These are phyloP conservation scores for Pegea sp. DNA, from an alignment of 23 tunicate species.

Conservation along the genomic window DNA sequence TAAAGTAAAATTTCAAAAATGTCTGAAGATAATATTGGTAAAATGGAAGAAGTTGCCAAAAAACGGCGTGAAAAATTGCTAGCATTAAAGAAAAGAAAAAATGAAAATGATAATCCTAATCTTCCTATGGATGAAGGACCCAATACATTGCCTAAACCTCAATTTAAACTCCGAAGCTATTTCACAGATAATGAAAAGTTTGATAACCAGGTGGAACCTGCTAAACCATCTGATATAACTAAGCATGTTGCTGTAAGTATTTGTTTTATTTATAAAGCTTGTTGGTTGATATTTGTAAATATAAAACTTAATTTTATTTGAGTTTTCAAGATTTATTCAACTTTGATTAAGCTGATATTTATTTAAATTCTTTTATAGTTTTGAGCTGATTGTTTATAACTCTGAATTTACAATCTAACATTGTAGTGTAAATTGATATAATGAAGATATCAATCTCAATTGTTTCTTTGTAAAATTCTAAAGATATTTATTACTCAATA, in stretches of 20 bases:
- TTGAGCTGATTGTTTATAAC: no score
- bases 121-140: conserved; percentile 16
- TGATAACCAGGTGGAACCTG: conserved; percentile 4
- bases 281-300: no score
- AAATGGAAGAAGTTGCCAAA: conserved; percentile 54
- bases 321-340: no score
- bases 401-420: no score
- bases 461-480: no score
- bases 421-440: no score
- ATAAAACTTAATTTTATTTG: no score
- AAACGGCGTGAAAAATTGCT: conserved; percentile 55
- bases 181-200: conserved; percentile 30
- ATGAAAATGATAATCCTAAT: conserved; percentile 8
- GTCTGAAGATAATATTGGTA: conserved; percentile 33
- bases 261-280: no score
- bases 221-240: conserved; percentile 48
- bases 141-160: conserved; percentile 43
- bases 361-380: no score
- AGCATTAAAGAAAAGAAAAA: conserved; percentile 39
- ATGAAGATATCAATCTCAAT: no score
- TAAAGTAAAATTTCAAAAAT: neutral
- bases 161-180: conserved; percentile 61
- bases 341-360: no score
- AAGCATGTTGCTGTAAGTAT: conserved; percentile 24
- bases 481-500: no score